phyloP scores from a whole-genome alignment of 1,140 invertebrate species.

The Magallana gigas region DNA sequence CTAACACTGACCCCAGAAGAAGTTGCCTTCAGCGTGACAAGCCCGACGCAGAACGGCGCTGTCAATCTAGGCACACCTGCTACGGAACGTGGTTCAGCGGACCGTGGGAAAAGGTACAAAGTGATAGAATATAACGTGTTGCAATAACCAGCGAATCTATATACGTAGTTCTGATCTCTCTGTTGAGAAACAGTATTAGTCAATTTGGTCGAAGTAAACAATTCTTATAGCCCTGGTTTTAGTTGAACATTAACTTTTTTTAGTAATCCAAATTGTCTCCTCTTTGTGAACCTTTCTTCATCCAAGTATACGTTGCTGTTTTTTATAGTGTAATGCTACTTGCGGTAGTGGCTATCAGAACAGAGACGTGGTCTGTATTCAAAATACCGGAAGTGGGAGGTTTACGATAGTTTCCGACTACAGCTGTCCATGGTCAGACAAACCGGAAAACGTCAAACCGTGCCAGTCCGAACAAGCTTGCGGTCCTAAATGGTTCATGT shows the following conservation, averaged over 20 bases:
- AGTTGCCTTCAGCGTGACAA: constrained; percentile 37
- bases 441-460: constrained; percentile 9
- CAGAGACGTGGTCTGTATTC: constrained; percentile 46
- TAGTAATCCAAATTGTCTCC: too few species aligned
- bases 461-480: constrained; percentile 7
- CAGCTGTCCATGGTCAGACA: constrained; percentile 31
- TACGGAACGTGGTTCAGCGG: constrained; percentile 47
- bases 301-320: not conserved
- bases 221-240: too few species aligned
- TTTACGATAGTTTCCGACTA: constrained; percentile 41
- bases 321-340: constrained; percentile 46
- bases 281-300: not conserved
- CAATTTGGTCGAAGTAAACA: too few species aligned
- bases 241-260: too few species aligned
- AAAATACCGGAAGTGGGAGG: not conserved
- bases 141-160: too few species aligned
- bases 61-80: constrained; percentile 26
- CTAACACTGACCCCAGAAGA: constrained; percentile 32
- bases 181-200: too few species aligned
- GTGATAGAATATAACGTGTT: too few species aligned
- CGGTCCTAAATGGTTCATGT: constrained; percentile 45
- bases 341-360: constrained; percentile 43
- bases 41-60: constrained; percentile 19
- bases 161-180: too few species aligned
- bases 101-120: constrained; percentile 44